Base-by-base conservation (phyloP, 2,113 vertebrate species). In the Peucedramus taeniatus region DNA sequence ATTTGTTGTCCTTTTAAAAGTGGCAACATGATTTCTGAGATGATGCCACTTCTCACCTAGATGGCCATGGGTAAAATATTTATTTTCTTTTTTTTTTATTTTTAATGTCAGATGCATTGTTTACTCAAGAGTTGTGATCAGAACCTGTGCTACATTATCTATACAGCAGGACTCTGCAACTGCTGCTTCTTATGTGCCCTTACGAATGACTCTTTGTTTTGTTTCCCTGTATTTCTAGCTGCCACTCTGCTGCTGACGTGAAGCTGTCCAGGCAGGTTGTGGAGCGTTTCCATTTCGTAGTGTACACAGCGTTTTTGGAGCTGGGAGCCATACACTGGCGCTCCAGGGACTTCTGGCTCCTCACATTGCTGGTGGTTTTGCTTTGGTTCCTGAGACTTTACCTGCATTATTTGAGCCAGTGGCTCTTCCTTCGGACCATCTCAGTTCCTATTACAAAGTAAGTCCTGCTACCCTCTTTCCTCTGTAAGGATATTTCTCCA, bases 361-460 rank as follows among this genome's bases (percentile, higher is more conserved):
- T 98, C 35, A 17, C 97, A 31, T 93, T 98, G 92, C 97, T 99
- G 87, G 80, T 98, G 53, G 93, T 98, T 96, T 96, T 98, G 91
- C 98, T 99, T 96, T 99, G 99, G 99, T 99, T 99, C 84, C 91
- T 98, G 92, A 98, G 99, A 93, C 98, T 99, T 82, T 99, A 99
- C 97, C 93, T 99, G 97, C 99, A 99, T 97, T 99, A 99, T 97
- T 97, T 98, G 90, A 98, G 98, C 97, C 99, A 99, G 95, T 99
- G 99, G 99, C 97, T 99, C 83, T 99, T 98, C 97, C 99, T 99
- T 91, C 96, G 97, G 95, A 97, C 93, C 97, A 98, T 98, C 94
- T 98, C 98, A 6, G 97, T 98, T 97, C 99, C 99, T 96, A 98
- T 99, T 96, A 98, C 98, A 97, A 99, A 98, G 99, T 99, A 98